A percentile compares a stretch with the other conserved stretches of the same genome.
Evolutionary conservation across 2,113 vertebrate genomes (phyloP).

Genomic region (Cacatua alba): DNA sequence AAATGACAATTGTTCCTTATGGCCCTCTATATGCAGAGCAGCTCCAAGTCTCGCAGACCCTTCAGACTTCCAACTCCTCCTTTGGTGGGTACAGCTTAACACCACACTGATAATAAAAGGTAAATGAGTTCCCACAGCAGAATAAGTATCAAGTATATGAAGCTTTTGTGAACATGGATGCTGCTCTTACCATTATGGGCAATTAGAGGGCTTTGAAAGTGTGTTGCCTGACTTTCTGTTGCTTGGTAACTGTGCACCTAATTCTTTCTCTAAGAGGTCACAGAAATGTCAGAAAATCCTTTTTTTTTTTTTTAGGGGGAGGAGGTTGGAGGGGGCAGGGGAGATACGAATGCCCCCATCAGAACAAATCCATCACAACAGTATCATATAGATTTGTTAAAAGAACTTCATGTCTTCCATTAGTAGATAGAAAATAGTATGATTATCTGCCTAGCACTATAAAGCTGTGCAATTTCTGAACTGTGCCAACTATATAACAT

Average conservation of each 20-base stretch:
- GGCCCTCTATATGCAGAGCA: not conserved
- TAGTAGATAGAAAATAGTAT: not conserved
- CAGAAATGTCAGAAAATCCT: slow-evolving; percentile 73
- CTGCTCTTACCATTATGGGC: slow-evolving; percentile 23
- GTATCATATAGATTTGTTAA: slow-evolving; percentile 9
- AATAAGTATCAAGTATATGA: not conserved
- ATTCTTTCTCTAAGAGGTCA: slow-evolving; percentile 79
- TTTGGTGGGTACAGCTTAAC: not conserved
- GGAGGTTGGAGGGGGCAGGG: fast-evolving
- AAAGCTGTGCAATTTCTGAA: not conserved
- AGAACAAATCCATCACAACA: not conserved
- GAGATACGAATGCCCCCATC: not conserved
- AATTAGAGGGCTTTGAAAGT: slow-evolving; percentile 61
- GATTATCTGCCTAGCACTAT: slow-evolving; percentile 4
- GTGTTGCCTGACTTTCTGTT: slow-evolving; percentile 70
- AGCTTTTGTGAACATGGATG: slow-evolving; percentile 29
- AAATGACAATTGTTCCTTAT: slow-evolving; percentile 13
- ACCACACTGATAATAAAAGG: slow-evolving; percentile 11
- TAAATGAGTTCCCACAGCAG: slow-evolving; percentile 48
- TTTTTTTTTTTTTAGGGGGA: not conserved
- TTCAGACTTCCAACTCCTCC: not conserved
- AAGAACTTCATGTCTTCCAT: slow-evolving; percentile 39
- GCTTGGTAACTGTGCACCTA: slow-evolving; percentile 78
- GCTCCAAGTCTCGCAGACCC: not conserved
- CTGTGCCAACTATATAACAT: not conserved